Base-by-base conservation (phyloP, 2,888 invertebrate genomes). In the Synanthedon myopaeformis region DNA sequence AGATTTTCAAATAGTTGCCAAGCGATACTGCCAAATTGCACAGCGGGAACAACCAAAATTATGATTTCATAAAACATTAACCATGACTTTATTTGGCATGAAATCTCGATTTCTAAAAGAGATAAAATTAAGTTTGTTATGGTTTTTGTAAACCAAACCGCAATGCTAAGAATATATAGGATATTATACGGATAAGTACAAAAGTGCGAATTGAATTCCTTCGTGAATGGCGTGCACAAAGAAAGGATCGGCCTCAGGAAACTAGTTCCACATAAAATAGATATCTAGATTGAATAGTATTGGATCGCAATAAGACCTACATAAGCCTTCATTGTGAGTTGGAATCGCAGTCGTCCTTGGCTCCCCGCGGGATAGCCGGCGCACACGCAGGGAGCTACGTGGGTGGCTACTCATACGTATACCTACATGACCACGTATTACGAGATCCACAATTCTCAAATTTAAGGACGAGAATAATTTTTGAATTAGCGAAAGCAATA, bases 241-340 rank as follows among this genome's bases (percentile, higher is more conserved):
- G 67, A 70, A 74, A 70, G 35, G 69, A 72, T 71, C 74, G 73
- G 70, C 74, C 79, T 66, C 76, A 76, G 80, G 77, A 77, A 82
- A 81, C 82, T 78, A 77, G 82, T 82, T 82, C 72, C 75, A 78
- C 79, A 82, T 75, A 80, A 78, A 82, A 76, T 72, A 75, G 80
- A 82, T 77, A 77, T 76, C 74, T 69, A 78, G 76, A 84, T 80
- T 82, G 78, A 82, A 83, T 82, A 76, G 78, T 74, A 79, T 76
- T 70, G 78, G 76, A 73, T 75, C 61, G 79, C 78, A 84, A 82
- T 76, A 79, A 83, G 79, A 81, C 74, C 64, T 74, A 73, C 67
- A 72, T 74, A 70, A 81, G 74, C 69, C 64, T 58, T 76, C 73
- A 85, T 85, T 86, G 85, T 85, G 70, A 65, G 66, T 59, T 71